Evolutionary conservation across 2,113 vertebrate genomes (phyloP), one percentile per base, ranked within the genome.

Genomic region (Callaeas wilsoni): DNA sequence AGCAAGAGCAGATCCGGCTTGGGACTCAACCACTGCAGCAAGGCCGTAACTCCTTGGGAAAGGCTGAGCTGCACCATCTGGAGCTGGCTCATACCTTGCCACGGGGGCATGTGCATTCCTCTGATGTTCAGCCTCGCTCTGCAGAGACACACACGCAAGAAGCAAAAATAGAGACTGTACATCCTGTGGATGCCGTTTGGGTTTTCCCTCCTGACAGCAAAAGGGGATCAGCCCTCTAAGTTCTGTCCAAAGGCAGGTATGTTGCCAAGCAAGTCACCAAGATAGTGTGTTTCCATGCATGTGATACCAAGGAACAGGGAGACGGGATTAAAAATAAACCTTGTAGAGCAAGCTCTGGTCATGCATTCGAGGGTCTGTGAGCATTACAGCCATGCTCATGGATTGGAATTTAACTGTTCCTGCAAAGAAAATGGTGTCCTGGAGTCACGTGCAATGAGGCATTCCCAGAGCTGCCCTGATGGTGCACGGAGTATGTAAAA

Each of bases 401-500:
- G 21, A 68, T 32, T 37, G 55, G 47, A 87, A 64, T 71, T 30
- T 46, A 27, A 65, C 62, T 85, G 46, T 37, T 84, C 47, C 60
- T 67, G 59, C 46, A 80, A 68, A 64, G 47, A 41, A 73, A 91
- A 87, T 2, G 3, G 27, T 53, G 71, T 86, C 55, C 55, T 88
- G 79, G 39, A 90, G 47, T 69, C 71, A 52, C 47, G 33, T 84
- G 75, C 32, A 81, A 60, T 3, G 41, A 91, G 52, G 56, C 19
- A 56, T 19, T 89, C 60, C 30, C 35, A 64, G 20, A 12, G 37
- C 60, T 88, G 33, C 46, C 52, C 69, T 13, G n/a, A 52, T 64
- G 21, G 27, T 32, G 13, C 2, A 15, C 0, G 0, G 33, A 57
- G 49, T 14, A 1, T 27, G 32, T 64, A 59, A 74, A 88, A 95